Base-by-base conservation (phyloP, 2,888 invertebrate species). In the Chirona hameri region DNA sequence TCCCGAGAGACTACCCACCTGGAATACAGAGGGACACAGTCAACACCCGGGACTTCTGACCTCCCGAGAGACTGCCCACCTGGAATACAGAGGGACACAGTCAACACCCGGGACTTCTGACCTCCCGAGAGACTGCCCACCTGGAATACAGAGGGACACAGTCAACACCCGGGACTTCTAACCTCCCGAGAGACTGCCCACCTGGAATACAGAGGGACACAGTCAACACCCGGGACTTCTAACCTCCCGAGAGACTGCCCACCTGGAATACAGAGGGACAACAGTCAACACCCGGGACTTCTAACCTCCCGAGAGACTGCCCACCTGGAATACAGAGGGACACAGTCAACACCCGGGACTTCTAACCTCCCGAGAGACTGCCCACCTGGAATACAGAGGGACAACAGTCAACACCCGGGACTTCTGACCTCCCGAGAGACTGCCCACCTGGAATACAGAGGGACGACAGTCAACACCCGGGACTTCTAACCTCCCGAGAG, bases 81-180 rank as follows among this genome's bases (percentile, higher is more conserved):
- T 95, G 94, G 88, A 98, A 96, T 83, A 97, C 88, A 0, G 98
- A 98, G 84, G 98, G 90, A 88, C 98, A 97, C 99, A 24, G 60
- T 18, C 18, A 60, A 60, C 55, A 55, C 55, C 15, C 3, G 55
- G 7, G 55, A 55, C 14, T 2, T n/a, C 52, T 10, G 14, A 55
- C 55, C 4, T 18, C 55, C 1, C 0, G 98, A 99, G 81, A 99
- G 90, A 87, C 96, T 97, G 83, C 92, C 94, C 81, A 99, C 95
- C 18, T 95, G 94, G 1, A 12, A 97, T 94, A 87, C 97, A 96
- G 95, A 99, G 96, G 84, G 94, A n/a, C n/a, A n/a, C 91, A 0
- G 99, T 94, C 88, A 99, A 97, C 18, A 99, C 97, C 82, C 99
- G 90, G 0, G 98, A 98, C 89, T 99, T 99, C 89, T 99, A 99